Evolutionary conservation across 2,888 invertebrate genomes (phyloP), one percentile per base, ranked within the genome.

Genomic region (Cheilosia urbana): DNA sequence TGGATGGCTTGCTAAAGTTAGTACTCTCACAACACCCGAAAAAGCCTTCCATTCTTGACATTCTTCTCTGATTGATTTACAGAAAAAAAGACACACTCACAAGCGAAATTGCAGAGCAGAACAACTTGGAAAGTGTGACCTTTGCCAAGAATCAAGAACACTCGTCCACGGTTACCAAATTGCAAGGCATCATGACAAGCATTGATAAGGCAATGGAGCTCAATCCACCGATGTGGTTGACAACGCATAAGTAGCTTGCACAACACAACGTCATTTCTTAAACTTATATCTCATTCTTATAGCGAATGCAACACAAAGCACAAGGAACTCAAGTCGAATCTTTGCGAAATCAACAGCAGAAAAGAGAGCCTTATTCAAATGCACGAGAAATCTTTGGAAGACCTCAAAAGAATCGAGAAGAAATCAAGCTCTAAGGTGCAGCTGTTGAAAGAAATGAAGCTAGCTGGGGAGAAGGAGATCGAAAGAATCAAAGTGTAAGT

Each of bases 1-100:
- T 89, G 2, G 77, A 87, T 0, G 85, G 88, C 0, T 63, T 90
- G 1, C 47, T 88, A 47, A 66, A 53, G 90, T 90, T 69, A 37
- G 87, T 79, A 34, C 21, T 4, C n/a, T 4, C 11, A 49, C 21
- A 2, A 30, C 6, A 7, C 2, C 2, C 4, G 7, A 30, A 30
- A 21, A n/a, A 40, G 5, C n/a, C 15, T 15, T n/a, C 11, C 37
- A 19, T 2, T n/a, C n/a, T 17, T 51, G 4, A 2, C 19, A 7
- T 55, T 47, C 6, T 13, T 30, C 6, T 24, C 27, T 19, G 1
- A 3, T 4, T 4, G 47, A 4, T 47, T 19, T 13, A 3, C 42
- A 84, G 84, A 57, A 71, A 53, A 9, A 84, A 66, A 11, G n/a
- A 30, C 1, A 9, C 53, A 0, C 79, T 84, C 11, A 47, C 27